Base-by-base conservation (phyloP, 2,113 vertebrate species). In the Paramormyrops kingsleyae region DNA sequence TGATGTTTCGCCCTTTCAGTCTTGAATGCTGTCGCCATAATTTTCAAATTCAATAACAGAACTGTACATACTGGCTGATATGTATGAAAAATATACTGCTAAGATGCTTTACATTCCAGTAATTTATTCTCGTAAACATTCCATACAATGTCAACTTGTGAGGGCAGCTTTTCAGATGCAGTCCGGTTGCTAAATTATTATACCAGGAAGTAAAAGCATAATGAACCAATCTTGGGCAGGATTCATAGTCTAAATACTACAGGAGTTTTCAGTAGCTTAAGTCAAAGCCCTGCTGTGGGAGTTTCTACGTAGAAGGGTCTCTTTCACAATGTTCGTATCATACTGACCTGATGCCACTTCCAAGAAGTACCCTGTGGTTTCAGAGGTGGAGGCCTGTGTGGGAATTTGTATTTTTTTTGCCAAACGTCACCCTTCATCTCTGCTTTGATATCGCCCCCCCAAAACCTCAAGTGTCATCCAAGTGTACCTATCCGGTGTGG, bases 341-440 rank as follows among this genome's bases (percentile, higher is more conserved):
- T 46, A 88, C 83, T 89, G 83, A 89, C 62, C 74, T 24, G 83
- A 87, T 24, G 15, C 56, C 31, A 52, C 89, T 91, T 93, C 90
- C 90, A 90, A 92, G 90, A 92, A 91, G 88, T 46, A 19, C 83
- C 66, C 70, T 91, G 91, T 90, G 90, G 91, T 92, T 91, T 87
- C 52, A 53, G 87, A 87, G 21, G 5, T 52, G 46, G 47, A 15
- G 83, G 89, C 90, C 46, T 87, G 74, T 74, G 62, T 92, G 87
- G 90, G 88, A 19, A 35, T 74, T 74, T 74, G 0, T 53, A 5
- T 17, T 53, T 53, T 59, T 80, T 80, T 42, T 19, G 5, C 35
- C 13, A 19, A 80, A 80, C 70, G 74, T 80, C 74, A 80, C 19
- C 74, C 74, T 87, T 27, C 47, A 66, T 91, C 90, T 90, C 17